Evolutionary conservation across 2,888 invertebrate species (phyloP).

Genomic region (Lepidochrysops patricia): DNA sequence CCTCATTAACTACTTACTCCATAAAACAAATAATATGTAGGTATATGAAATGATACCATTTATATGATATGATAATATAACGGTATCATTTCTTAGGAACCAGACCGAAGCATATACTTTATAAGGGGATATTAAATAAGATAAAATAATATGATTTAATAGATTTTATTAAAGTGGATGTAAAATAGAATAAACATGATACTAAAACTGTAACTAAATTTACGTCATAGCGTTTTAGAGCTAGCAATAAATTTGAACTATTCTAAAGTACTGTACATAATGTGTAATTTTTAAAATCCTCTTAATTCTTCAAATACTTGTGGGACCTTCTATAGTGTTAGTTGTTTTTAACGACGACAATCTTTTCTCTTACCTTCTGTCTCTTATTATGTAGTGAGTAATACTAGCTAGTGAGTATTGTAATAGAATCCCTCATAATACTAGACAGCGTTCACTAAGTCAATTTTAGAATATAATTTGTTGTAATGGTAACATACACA

Average conservation of each 20-base stretch:
- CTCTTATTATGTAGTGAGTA: background rate
- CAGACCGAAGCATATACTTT: background rate
- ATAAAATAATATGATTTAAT: background rate
- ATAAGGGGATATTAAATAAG: background rate
- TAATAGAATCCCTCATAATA: slow-evolving; percentile 5
- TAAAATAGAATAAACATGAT: background rate
- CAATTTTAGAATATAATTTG: slow-evolving; percentile 13
- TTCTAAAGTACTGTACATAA: slow-evolving; percentile 14
- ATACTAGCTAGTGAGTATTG: background rate
- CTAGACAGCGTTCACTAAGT: slow-evolving; percentile 8
- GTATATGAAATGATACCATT: no score
- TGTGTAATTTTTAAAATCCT: slow-evolving; percentile 29
- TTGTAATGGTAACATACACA: slow-evolving; percentile 3
- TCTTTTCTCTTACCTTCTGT: background rate
- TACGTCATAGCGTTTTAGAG: background rate
- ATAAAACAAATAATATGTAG: no score
- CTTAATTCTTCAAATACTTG: slow-evolving; percentile 12
- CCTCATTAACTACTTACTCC: background rate
- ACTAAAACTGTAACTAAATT: background rate
- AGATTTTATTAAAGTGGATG: background rate
- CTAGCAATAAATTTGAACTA: slow-evolving; percentile 10
- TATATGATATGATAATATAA: background rate
- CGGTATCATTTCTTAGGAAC: no score
- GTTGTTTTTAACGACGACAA: slow-evolving; percentile 5
- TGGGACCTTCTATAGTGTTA: slow-evolving; percentile 12